These are phyloP conservation scores for Dusona sp. DNA, from an alignment of 2,888 invertebrate species.

Conservation along the genomic window DNA sequence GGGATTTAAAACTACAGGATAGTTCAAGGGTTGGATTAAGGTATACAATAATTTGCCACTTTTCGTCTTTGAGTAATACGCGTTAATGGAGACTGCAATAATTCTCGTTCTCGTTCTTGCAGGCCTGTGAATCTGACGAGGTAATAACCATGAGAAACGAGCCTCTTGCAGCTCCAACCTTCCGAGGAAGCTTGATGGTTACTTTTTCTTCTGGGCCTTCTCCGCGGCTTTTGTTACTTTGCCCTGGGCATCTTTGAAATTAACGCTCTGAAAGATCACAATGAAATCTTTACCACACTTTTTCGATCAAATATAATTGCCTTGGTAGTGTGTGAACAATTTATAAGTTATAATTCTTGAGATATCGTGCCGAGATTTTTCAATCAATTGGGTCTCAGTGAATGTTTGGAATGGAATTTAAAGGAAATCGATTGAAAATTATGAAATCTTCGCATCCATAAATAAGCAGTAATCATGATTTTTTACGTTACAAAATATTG, in stretches of 20 bases:
- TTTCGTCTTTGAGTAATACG: conserved; percentile 72
- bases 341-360: too few relatives aligned
- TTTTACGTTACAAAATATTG: not conserved
- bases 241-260: conserved; percentile 94
- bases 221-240: conserved; percentile 99
- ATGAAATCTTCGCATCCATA: too few relatives aligned
- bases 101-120: conserved; percentile 64
- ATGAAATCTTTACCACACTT: not conserved
- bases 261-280: conserved; percentile 85
- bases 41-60: conserved; percentile 79
- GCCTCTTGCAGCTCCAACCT: conserved; percentile 76
- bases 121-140: conserved; percentile 68
- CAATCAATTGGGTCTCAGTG: too few relatives aligned
- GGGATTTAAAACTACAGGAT: conserved; percentile 83
- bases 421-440: too few relatives aligned
- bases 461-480: too few relatives aligned
- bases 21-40: conserved; percentile 80
- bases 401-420: too few relatives aligned
- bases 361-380: too few relatives aligned
- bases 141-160: conserved; percentile 66
- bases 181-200: conserved; percentile 89
- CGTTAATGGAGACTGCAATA: conserved; percentile 31
- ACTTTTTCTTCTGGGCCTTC: conserved; percentile 99
- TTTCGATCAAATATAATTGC: not conserved
- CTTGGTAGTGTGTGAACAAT: too few relatives aligned